phyloP scores from a whole-genome alignment of 2,888 invertebrate genomes.

The Chalcis sispes region DNA sequence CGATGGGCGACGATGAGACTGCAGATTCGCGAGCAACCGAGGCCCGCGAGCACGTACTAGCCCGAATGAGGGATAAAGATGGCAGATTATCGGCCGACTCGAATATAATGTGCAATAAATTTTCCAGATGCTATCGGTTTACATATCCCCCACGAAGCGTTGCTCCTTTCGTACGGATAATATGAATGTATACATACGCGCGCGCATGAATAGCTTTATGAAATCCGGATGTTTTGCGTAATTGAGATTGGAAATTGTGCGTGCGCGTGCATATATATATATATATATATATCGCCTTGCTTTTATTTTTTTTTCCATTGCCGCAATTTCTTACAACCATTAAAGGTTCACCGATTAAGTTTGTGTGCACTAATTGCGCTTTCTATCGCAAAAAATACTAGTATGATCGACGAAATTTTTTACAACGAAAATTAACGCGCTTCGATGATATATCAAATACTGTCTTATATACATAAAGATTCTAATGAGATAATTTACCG shows the following conservation, averaged over 20 bases:
- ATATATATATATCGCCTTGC: background rate
- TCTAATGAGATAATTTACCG: constrained; percentile 40
- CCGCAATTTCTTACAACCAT: background rate
- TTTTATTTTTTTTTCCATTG: background rate
- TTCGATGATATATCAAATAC: constrained; percentile 18
- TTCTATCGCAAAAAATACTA: background rate
- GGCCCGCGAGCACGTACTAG: background rate
- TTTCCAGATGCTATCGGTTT: constrained; percentile 42
- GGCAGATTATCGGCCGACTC: constrained; percentile 35
- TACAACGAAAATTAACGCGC: background rate
- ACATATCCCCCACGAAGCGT: constrained; percentile 22
- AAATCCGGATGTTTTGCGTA: constrained; percentile 49
- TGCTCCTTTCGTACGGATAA: constrained; percentile 12
- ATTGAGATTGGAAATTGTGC: constrained; percentile 25
- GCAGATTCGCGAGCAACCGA: constrained; percentile 23
- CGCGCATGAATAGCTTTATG: constrained; percentile 26
- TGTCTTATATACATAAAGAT: background rate
- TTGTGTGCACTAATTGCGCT: constrained; percentile 24
- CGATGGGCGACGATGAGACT: constrained; percentile 48
- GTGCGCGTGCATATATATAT: background rate
- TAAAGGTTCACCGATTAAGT: constrained; percentile 13
- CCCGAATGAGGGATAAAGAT: constrained; percentile 43
- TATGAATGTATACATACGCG: background rate
- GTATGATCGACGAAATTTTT: background rate
- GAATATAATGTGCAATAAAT: constrained; percentile 53